A percentile compares a stretch with the other conserved stretches of the same genome.
phyloP scores from a whole-genome alignment of 2,797 vertebrate species.

The Ibycter americanus region DNA sequence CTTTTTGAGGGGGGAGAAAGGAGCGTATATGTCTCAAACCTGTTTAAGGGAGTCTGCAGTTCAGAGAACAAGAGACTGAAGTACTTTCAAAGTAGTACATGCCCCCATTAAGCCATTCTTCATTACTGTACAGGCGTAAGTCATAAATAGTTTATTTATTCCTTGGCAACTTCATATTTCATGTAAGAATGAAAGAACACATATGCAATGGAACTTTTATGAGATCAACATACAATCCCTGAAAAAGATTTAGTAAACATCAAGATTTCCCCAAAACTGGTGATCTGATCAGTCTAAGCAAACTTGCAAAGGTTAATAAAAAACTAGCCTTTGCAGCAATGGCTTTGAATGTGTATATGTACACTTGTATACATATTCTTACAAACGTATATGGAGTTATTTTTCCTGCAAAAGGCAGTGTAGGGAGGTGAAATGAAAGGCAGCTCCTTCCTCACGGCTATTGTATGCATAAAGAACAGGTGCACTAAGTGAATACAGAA shows the following conservation, averaged over 20 bases:
- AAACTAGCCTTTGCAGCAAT: neutral
- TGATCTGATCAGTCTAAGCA: neutral
- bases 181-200: neutral
- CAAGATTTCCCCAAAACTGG: neutral
- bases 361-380: neutral
- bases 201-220: neutral
- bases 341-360: neutral
- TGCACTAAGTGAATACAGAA: neutral
- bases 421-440: neutral
- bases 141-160: slow-evolving; percentile 47
- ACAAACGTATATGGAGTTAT: neutral
- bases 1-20: neutral
- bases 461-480: neutral
- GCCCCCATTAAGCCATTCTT: slow-evolving; percentile 36
- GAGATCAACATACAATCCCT: slow-evolving; percentile 6
- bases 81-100: neutral
- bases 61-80: neutral
- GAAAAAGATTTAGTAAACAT: neutral
- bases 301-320: neutral
- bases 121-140: neutral
- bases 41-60: neutral
- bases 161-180: slow-evolving; percentile 5
- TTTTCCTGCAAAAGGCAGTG: neutral
- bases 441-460: neutral
- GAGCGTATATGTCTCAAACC: neutral